phyloP scores from a whole-genome alignment of 2,888 invertebrate species.

The Sminthurides aquaticus region DNA sequence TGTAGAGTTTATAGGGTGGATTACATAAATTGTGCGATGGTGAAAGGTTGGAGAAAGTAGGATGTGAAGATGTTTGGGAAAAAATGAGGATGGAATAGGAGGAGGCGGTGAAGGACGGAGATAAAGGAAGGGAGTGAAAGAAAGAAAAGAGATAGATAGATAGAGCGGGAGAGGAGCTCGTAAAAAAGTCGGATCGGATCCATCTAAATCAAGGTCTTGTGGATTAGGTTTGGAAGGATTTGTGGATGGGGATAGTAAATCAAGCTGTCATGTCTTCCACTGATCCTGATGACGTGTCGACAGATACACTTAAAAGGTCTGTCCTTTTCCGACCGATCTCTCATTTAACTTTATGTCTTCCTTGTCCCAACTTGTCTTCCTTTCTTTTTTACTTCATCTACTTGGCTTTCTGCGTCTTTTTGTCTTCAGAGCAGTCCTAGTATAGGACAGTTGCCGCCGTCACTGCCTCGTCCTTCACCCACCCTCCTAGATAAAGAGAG shows the following conservation, averaged over 20 bases:
- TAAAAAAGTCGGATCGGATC: slow-evolving; percentile 18
- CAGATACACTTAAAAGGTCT: slow-evolving; percentile 27
- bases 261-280: slow-evolving; percentile 24
- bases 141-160: slow-evolving; percentile 4
- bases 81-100: neutral
- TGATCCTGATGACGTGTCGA: slow-evolving; percentile 25
- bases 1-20: neutral
- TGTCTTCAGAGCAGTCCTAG: no score
- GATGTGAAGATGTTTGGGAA: neutral
- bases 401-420: neutral
- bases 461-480: neutral
- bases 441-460: no score
- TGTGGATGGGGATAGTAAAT: slow-evolving; percentile 21
- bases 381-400: slow-evolving; percentile 4
- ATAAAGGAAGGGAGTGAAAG: neutral
- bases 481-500: neutral
- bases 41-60: slow-evolving; percentile 7
- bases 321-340: slow-evolving; percentile 18
- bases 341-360: slow-evolving; percentile 18
- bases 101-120: neutral
- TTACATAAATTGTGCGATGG: neutral
- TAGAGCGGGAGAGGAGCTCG: neutral
- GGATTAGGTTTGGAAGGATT: slow-evolving; percentile 22
- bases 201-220: slow-evolving; percentile 21
- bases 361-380: slow-evolving; percentile 11